These are phyloP conservation scores for Microtus richardsoni DNA, from an alignment of 2,113 vertebrate species.

Conservation along the genomic window DNA sequence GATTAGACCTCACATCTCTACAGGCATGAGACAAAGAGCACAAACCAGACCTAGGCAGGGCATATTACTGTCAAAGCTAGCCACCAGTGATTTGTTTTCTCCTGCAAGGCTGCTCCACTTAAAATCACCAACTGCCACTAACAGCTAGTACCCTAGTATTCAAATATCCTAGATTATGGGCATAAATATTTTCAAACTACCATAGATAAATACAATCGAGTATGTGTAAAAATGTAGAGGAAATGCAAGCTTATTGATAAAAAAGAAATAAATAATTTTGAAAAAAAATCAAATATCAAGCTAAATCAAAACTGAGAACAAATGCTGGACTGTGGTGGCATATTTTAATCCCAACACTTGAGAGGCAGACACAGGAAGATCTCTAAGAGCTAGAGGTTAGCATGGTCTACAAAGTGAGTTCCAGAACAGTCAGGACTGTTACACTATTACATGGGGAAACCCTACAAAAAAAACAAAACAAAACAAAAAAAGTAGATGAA, in stretches of 20 bases:
- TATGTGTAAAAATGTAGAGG: not conserved
- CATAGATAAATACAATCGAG: not conserved
- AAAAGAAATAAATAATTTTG: not conserved
- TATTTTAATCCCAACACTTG: not conserved
- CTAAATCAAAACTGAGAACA: not conserved
- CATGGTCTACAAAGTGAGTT: not conserved
- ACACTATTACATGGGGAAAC: not conserved
- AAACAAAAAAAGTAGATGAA: not conserved
- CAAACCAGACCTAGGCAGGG: no score
- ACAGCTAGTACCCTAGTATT: not conserved
- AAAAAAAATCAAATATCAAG: not conserved
- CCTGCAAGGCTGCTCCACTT: not conserved
- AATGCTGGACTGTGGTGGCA: not conserved
- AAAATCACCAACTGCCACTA: not conserved
- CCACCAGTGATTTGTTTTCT: not conserved
- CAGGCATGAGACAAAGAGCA: not conserved
- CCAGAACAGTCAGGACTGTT: not conserved
- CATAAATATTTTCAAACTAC: not conserved
- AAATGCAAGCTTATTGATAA: not conserved
- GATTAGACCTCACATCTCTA: not conserved
- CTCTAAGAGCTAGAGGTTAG: not conserved
- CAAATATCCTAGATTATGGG: not conserved
- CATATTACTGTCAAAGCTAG: not conserved
- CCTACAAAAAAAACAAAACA: not conserved
- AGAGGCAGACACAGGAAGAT: not conserved